Evolutionary conservation across 2,113 vertebrate genomes (phyloP), one percentile per base, ranked within the genome.

Genomic region (Neolamprologus longior): DNA sequence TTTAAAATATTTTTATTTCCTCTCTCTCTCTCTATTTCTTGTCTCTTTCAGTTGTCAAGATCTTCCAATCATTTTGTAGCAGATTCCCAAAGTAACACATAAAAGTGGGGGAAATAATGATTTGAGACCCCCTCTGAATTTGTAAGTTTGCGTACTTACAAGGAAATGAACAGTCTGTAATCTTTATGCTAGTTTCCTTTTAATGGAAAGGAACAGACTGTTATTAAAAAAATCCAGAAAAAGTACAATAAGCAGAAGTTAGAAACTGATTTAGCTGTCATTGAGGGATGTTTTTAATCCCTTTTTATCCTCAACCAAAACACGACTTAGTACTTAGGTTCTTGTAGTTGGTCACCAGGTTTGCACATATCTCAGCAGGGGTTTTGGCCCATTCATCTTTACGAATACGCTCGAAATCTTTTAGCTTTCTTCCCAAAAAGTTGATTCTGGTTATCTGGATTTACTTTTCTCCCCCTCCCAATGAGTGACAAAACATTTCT

Each of bases 351-450:
- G 31, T 35, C 61, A 66, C 1, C 17, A 66, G 61, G 61, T 35
- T 66, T 66, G 61, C 17, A n/a, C 61, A 66, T n/a, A 66, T 66
- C 61, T 66, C 61, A 66, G 17, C 61, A 66, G 1, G 10, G 31
- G 6, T 66, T 66, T 66, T 66, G 61, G 10, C 61, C 54, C 12
- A 37, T 12, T 66, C 17, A 66, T 66, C 61, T 0, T 66, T 35
- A 37, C 10, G 0, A 35, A 66, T 0, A 66, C 3, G 17, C 6
- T 37, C 61, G 0, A 66, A 66, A 37, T 37, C 17, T 66, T 66
- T 66, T 66, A 37, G 6, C 31, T 66, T 66, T 66, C 6, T 66
- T 66, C 9, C 58, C 58, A n/a, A 12, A 63, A 63, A 35, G 31
- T 35, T 35, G 3, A 63, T 63, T 63, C 1, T 35, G 17, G 31